Evolutionary conservation across 2,888 invertebrate species (phyloP), one percentile per base, ranked within the genome.

Genomic region (Ochropleura leucogaster): DNA sequence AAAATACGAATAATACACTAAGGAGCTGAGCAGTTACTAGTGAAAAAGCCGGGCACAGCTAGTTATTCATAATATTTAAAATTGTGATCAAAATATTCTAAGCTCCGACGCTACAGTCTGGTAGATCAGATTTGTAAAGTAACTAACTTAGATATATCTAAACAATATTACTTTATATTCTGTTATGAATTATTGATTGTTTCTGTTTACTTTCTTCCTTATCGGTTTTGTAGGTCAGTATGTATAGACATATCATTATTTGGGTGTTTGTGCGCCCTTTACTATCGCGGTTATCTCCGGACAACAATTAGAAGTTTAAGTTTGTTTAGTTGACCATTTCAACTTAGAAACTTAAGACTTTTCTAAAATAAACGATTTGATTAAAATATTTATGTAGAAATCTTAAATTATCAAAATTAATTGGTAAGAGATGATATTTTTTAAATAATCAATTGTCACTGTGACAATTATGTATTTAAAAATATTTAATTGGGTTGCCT

Each of bases 181-280:
- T 87, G 91, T 90, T 84, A 83, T 94, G 91, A 93, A 93, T 95
- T 92, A 95, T 95, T 94, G 92, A 94, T 95, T 91, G 85, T 88
- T 89, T 87, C 86, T 93, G 92, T 96, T 95, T 95, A 94, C 94
- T 95, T 95, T 95, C 95, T 91, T 93, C 88, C 91, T 93, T 95
- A 96, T 94, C 95, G 80, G 80, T 84, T 92, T 94, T 94, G 88
- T 95, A 90, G 95, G 95, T 95, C 94, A 95, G 90, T 91, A 86
- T 76, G 89, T 90, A 87, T 68, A 78, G 92, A 91, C 84, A 87
- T 90, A 90, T 93, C 90, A 92, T 94, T 92, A 92, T 93, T 92
- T 81, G 89, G 80, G 72, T 89, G 84, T 89, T 89, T 89, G 87
- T 65, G 71, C 82, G 87, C 86, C 90, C 91, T 90, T 91, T 90